A percentile compares a stretch with the other conserved stretches of the same genome.
These are phyloP conservation scores for Pinna nobilis DNA, from an alignment of 1,140 invertebrate species.

Conservation along the genomic window DNA sequence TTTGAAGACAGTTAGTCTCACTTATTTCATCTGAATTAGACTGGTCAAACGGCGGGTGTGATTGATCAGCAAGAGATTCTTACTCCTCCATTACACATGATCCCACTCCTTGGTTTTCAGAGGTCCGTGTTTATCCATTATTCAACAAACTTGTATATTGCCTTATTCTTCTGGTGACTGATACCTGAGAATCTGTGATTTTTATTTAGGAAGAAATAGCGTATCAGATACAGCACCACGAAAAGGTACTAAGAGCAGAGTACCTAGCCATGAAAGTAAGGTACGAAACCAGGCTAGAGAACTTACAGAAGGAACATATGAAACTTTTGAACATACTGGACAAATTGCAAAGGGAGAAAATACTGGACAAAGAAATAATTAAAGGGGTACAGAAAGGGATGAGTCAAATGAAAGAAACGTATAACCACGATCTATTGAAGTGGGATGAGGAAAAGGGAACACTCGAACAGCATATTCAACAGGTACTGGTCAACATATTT, in stretches of 20 bases:
- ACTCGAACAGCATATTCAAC: constrained; percentile 56
- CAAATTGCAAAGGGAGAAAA: constrained; percentile 90
- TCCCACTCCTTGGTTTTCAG: too few relatives aligned
- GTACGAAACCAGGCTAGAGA: constrained; percentile 90
- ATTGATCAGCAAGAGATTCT: too few relatives aligned
- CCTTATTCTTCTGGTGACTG: too few relatives aligned
- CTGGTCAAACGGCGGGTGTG: too few relatives aligned
- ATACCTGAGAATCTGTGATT: neutral
- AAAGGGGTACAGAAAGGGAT: constrained; percentile 64
- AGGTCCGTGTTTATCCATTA: too few relatives aligned
- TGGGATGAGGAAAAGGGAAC: constrained; percentile 59
- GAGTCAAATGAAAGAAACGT: constrained; percentile 57
- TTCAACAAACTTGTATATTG: too few relatives aligned
- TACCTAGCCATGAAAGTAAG: constrained; percentile 89
- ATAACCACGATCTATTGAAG: constrained; percentile 80
- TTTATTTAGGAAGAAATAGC: constrained; percentile 61
- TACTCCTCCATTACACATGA: too few relatives aligned
- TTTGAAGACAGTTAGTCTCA: too few relatives aligned
- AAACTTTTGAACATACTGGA: constrained; percentile 84
- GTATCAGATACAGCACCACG: constrained; percentile 82
- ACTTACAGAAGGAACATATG: constrained; percentile 90
- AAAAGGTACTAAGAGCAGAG: constrained; percentile 89
- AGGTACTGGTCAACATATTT: constrained; percentile 53
- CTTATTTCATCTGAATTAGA: too few relatives aligned
- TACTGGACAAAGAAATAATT: constrained; percentile 90